Evolutionary conservation across 2,797 vertebrate genomes (phyloP).

Genomic region (Malacoraja senta): DNA sequence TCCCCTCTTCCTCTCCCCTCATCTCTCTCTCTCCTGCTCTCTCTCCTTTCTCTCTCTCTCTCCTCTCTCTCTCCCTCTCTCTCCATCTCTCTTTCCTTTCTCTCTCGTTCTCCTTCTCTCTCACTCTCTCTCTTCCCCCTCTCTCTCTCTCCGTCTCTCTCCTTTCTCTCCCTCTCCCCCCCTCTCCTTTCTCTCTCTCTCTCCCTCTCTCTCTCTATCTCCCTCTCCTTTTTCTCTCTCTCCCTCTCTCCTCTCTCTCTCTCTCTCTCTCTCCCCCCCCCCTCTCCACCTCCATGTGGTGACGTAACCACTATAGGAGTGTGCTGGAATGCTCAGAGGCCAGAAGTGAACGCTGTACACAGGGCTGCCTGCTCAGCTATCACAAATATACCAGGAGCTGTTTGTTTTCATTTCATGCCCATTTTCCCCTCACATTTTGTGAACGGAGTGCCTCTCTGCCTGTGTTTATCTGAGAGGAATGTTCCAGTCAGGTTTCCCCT

Average conservation of each 20-base stretch:
- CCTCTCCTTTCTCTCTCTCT: no score
- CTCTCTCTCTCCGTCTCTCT: no score
- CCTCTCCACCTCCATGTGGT: no score
- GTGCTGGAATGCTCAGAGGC: constrained; percentile 2
- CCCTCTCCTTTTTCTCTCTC: no score
- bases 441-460: background rate
- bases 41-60: no score
- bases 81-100: no score
- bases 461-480: background rate
- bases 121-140: no score
- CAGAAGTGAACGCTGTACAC: background rate
- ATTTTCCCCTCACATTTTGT: background rate
- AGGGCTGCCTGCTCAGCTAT: background rate
- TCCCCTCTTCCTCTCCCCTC: background rate
- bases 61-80: no score
- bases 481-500: background rate
- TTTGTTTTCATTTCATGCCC: background rate
- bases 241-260: no score
- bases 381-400: background rate
- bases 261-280: background rate
- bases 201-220: no score
- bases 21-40: background rate
- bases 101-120: no score
- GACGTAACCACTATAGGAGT: background rate
- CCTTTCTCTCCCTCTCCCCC: no score